Evolutionary conservation across 2,797 vertebrate species (phyloP).

Genomic region (Tamandua tetradactyla): DNA sequence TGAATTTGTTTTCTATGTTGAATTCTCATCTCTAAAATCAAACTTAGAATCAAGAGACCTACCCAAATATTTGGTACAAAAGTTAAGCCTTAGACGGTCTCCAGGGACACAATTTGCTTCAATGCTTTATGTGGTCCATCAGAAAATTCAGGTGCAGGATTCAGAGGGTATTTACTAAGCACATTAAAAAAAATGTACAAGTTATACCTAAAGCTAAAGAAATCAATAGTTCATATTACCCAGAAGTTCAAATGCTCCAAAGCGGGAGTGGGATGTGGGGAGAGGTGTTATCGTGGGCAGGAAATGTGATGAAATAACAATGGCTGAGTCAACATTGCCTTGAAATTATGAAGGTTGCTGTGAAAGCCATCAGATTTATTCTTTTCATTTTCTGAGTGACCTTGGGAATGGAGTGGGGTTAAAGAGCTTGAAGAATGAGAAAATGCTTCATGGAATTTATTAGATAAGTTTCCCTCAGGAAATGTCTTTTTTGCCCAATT

Average conservation of each 20-base stretch:
- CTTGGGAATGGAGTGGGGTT: not conserved
- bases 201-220: not conserved
- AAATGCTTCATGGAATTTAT: not conserved
- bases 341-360: not conserved
- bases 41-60: not conserved
- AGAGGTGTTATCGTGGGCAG: too few relatives aligned
- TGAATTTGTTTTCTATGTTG: too few relatives aligned
- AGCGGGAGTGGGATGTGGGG: too few relatives aligned
- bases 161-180: not conserved
- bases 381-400: slow-evolving; percentile 5
- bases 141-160: not conserved
- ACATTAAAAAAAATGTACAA: not conserved
- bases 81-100: not conserved
- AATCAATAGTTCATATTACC: not conserved
- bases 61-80: not conserved
- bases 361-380: not conserved
- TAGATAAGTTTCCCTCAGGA: not conserved
- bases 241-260: not conserved
- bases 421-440: not conserved
- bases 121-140: not conserved
- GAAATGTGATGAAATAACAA: not conserved
- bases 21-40: slow-evolving; percentile 29
- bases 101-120: not conserved
- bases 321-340: not conserved
- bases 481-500: not conserved